phyloP scores from a whole-genome alignment of 2,113 vertebrate species.

The Antechinus stuartii region DNA sequence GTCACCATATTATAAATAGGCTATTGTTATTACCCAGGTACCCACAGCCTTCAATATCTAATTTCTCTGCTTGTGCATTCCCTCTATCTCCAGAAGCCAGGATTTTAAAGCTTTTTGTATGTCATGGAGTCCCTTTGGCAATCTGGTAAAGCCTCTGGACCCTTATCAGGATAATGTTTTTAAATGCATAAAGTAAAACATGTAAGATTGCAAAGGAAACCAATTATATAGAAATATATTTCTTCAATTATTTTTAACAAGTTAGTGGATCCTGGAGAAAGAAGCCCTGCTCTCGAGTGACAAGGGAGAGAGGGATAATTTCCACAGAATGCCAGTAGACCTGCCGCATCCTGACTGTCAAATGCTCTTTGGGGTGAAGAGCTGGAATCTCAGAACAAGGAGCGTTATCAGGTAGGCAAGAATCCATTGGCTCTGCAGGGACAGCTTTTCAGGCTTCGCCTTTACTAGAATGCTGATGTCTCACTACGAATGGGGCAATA shows the following conservation, averaged over 20 bases:
- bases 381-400: neutral
- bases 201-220: neutral
- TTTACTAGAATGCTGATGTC: neutral
- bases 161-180: too few species aligned
- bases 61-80: neutral
- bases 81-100: neutral
- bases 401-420: neutral
- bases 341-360: neutral
- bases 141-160: neutral
- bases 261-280: neutral
- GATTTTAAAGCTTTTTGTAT: neutral
- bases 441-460: neutral
- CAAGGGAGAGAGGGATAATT: neutral
- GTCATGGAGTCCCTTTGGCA: neutral
- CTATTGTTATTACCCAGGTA: neutral
- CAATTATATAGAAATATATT: neutral
- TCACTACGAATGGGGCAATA: neutral
- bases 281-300: neutral
- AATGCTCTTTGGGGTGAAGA: neutral
- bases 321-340: neutral
- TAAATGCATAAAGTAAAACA: neutral
- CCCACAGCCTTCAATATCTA: neutral
- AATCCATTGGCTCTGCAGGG: neutral
- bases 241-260: neutral
- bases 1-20: neutral